Evolutionary conservation across 1,140 invertebrate species (phyloP).

Genomic region (Meloidogyne exigua): DNA sequence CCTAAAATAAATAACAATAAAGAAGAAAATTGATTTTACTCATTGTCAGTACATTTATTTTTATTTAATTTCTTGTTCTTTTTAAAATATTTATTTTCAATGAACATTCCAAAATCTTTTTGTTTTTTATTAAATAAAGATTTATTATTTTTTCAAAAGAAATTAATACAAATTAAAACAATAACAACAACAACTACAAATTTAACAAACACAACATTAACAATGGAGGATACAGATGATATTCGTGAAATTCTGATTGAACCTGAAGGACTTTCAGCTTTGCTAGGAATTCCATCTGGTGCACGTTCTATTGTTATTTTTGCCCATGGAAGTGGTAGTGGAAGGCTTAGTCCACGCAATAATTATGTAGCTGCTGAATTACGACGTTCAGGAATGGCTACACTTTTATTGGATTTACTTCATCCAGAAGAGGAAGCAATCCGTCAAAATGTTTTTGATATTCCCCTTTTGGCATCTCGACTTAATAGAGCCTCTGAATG

Average conservation of each 20-base stretch:
- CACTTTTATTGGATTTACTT: slow-evolving; percentile 21
- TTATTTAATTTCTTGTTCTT: not conserved
- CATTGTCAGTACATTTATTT: no score
- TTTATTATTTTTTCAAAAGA: not conserved
- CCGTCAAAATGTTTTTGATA: slow-evolving; percentile 24
- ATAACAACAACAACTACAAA: not conserved
- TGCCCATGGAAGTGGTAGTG: slow-evolving; percentile 25
- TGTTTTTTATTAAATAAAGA: not conserved
- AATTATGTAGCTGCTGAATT: slow-evolving; percentile 18
- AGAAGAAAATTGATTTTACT: not conserved
- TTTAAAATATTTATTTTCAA: not conserved
- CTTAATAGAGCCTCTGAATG: slow-evolving; percentile 19
- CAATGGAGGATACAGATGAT: not conserved
- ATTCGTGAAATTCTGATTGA: not conserved
- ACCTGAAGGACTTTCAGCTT: not conserved
- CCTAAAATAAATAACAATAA: no score
- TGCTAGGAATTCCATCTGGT: not conserved
- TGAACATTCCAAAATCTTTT: not conserved
- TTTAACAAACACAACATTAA: slow-evolving; percentile 4
- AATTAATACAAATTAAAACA: not conserved
- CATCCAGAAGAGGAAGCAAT: slow-evolving; percentile 4
- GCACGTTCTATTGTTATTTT: slow-evolving; percentile 18
- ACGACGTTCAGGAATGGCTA: slow-evolving; percentile 13
- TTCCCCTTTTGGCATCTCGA: slow-evolving; percentile 18
- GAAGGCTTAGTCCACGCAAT: slow-evolving; percentile 13